Base-by-base conservation (phyloP, 2,113 vertebrate species). In the Indicator indicator region DNA sequence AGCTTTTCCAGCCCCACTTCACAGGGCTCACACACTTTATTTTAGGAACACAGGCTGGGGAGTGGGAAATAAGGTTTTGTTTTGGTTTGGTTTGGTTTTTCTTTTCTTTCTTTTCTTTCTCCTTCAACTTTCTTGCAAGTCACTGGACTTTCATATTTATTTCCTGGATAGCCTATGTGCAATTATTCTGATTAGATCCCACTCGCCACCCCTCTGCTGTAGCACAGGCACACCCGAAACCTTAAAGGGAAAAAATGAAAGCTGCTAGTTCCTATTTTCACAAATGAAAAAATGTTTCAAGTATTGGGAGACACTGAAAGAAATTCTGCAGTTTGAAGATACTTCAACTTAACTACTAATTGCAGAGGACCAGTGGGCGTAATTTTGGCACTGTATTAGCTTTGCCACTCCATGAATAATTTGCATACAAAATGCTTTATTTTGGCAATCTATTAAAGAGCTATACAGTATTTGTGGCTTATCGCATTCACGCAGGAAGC, bases 381-480 rank as follows among this genome's bases (percentile, higher is more conserved):
- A 97, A 97, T 98, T 97, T 98, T 98, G 98, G 99, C 98, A 98
- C 98, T 98, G 97, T 98, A 99, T 99, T 98, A 99, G 98, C 99
- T 99, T 98, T 99, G 98, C 98, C 99, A 99, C 98, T 99, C 98
- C 98, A 99, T 98, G 98, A 99, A 98, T 98, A 99, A 99, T 99
- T 99, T 99, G 99, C 99, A 99, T 99, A 99, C 99, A 99, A 99
- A 99, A 99, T 99, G 99, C 99, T 99, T 99, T 99, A 99, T 99
- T 99, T 99, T 99, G 99, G 99, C 99, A 99, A 99, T 99, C 99
- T 99, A 99, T 99, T 99, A 99, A 99, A 99, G 99, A 99, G 98
- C 98, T 98, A 98, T 98, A 99, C 99, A 99, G 99, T 99, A 99
- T 98, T 98, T 98, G 98, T 98, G 98, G 98, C 99, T 99, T 99